Evolutionary conservation across 2,888 invertebrate species (phyloP).

Genomic region (Criorhina ranunculi): DNA sequence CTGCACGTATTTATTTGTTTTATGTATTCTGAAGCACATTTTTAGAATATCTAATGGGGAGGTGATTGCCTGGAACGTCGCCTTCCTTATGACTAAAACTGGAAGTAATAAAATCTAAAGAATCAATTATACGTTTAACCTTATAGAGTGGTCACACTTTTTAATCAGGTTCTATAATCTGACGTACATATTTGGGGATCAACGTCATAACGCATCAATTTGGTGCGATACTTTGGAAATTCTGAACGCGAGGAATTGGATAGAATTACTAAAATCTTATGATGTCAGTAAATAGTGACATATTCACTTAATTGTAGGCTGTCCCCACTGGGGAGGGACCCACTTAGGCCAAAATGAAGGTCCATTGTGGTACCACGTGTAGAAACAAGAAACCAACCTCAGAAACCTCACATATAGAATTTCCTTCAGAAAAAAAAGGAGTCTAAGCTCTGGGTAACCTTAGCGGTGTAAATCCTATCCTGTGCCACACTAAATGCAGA

Average conservation of each 20-base stretch:
- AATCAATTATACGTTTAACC: background rate
- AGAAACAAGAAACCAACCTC: no score
- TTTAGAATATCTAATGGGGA: constrained; percentile 12
- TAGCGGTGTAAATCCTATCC: no score
- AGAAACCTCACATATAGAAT: no score
- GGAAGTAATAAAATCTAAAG: background rate
- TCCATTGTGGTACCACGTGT: no score
- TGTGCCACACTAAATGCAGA: no score
- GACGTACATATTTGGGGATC: background rate
- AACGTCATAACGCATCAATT: background rate
- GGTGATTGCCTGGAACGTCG: constrained; percentile 1
- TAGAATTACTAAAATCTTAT: background rate
- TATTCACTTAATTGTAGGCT: no score
- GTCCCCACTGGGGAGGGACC: no score
- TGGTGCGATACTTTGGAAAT: background rate
- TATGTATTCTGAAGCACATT: constrained; percentile 1
- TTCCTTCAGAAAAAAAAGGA: no score
- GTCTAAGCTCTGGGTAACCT: no score
- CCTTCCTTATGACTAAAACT: background rate
- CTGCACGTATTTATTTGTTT: constrained; percentile 18
- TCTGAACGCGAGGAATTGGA: background rate
- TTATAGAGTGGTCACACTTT: constrained; percentile 13
- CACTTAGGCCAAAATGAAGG: no score
- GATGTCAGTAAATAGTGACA: no score
- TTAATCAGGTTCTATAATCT: background rate